Percentiles rank a stretch among this genome's conserved stretches.
Conservation (phyloP, 2,888 invertebrate genomes). For the Lysandra bellargus region DNA sequence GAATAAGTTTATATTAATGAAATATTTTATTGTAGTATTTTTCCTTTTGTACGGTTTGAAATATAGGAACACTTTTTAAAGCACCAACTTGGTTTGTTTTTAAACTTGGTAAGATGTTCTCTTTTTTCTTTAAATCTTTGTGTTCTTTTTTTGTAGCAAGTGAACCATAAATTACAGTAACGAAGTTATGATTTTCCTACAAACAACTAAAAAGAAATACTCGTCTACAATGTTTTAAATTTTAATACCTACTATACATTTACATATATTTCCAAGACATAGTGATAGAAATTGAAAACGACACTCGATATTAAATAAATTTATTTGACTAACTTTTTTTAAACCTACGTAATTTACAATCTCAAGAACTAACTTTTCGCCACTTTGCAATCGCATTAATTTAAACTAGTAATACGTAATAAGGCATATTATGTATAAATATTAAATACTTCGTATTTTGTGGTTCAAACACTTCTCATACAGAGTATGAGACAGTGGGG, state of each 20-base stretch:
- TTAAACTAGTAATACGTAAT: conserved; percentile 12
- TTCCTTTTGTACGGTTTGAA: background rate
- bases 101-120: background rate
- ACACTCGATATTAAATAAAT: background rate
- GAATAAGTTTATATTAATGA: background rate
- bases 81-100: background rate
- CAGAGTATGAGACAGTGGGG: background rate
- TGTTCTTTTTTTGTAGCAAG: background rate
- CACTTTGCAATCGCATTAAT: background rate
- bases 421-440: too few species aligned
- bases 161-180: background rate
- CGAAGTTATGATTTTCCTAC: background rate
- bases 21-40: background rate
- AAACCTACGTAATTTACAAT: conserved; percentile 21
- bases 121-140: too few species aligned
- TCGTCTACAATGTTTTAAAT: background rate
- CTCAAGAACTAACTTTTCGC: background rate
- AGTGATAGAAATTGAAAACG: background rate
- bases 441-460: background rate
- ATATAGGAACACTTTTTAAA: background rate
- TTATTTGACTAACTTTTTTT: conserved; percentile 25
- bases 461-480: background rate
- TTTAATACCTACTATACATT: too few species aligned
- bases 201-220: too few species aligned
- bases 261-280: too few species aligned